Evolutionary conservation across 1,140 invertebrate genomes (phyloP), one percentile per base, ranked within the genome.

Genomic region (Bombus turneri): DNA sequence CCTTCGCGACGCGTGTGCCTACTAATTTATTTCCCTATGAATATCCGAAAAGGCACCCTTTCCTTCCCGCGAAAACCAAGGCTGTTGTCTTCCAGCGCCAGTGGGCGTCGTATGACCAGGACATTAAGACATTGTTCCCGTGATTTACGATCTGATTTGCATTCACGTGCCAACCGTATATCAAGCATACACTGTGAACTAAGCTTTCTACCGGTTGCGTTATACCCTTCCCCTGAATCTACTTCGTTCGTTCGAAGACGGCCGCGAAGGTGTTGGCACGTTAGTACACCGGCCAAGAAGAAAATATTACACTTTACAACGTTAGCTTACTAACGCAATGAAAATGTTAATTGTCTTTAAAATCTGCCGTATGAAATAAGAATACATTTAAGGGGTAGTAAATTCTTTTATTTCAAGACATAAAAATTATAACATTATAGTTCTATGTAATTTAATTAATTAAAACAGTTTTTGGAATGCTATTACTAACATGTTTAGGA

Each of bases 101-200:
- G 91, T 92, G 92, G 93, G 92, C 92, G 93, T 93, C 91, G 93
- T 94, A 95, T 95, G 95, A 95, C 95, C 94, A 93, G 94, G 94
- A 95, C 95, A 95, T 95, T 95, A 95, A 95, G 95, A 95, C 95
- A 95, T 95, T 95, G 95, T 95, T 95, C 94, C 88, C 88, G 94
- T 95, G 95, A 95, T 95, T 95, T 95, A 95, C 94, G 95, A 91
- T 90, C 92, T 92, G 94, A 94, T 95, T 94, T 95, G 94, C 93
- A 94, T 95, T 95, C 94, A 95, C 93, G 93, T 92, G 92, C 93
- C 92, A 92, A 91, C 94, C 94, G 92, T 95, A 95, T 95, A 95
- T 95, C 94, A 95, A 94, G 93, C 94, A 93, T 95, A 94, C 93
- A 95, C 94, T 94, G 93, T 94, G 92, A 93, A 90, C 91, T 91